phyloP scores from a whole-genome alignment of 2,888 invertebrate genomes.

The Drosophila paracracens region DNA sequence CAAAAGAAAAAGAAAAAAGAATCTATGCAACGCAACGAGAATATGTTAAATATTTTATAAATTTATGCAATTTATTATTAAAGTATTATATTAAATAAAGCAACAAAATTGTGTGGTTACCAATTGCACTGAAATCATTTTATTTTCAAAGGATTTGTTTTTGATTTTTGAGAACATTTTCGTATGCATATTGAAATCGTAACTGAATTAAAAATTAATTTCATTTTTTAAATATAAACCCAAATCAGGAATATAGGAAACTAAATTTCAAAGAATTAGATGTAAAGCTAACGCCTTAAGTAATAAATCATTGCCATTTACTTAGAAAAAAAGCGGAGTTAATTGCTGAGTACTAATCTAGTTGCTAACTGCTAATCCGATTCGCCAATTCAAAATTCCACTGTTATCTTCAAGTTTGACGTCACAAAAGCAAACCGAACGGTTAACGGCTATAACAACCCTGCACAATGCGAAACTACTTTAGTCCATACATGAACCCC shows the following conservation, averaged over 20 bases:
- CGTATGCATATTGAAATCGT: neutral
- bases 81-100: constrained; percentile 80
- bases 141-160: neutral
- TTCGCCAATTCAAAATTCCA: neutral
- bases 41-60: constrained; percentile 82
- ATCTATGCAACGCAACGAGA: constrained; percentile 58
- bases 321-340: neutral
- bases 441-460: neutral
- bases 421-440: neutral
- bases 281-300: neutral
- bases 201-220: neutral
- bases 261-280: neutral
- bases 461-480: neutral
- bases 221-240: neutral
- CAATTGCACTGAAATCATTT: constrained; percentile 1
- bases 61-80: constrained; percentile 82
- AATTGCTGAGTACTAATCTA: neutral
- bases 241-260: neutral
- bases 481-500: neutral
- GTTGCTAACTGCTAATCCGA: neutral
- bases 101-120: constrained; percentile 41
- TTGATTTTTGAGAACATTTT: neutral
- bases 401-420: neutral
- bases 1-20: constrained; percentile 26
- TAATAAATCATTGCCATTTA: neutral